Evolutionary conservation across 2,888 invertebrate species (phyloP).

Genomic region (Eulithis prunata): DNA sequence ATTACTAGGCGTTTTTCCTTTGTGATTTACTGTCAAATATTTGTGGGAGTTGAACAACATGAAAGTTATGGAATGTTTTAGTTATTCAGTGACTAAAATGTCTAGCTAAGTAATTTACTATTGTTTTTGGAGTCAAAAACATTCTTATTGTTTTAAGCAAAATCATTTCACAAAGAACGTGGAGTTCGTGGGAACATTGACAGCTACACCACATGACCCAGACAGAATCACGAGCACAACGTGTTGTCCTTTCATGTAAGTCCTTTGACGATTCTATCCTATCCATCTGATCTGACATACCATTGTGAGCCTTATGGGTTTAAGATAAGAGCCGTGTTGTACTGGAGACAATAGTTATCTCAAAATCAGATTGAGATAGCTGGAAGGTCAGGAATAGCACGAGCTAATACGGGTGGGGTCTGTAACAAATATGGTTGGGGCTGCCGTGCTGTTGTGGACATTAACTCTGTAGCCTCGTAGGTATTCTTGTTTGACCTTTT

Average conservation of each 20-base stretch:
- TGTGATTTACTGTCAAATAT: too few relatives aligned
- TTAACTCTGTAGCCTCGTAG: conserved; percentile 1
- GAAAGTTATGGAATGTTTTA: too few relatives aligned
- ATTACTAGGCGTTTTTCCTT: too few relatives aligned
- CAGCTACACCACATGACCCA: conserved; percentile 51
- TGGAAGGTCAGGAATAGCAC: conserved; percentile 75
- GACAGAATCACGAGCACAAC: conserved; percentile 69
- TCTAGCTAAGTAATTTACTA: background rate
- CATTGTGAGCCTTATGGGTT: conserved; percentile 51
- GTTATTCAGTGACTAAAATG: too few relatives aligned
- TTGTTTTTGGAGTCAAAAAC: too few relatives aligned
- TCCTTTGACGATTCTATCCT: conserved; percentile 73
- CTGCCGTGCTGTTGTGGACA: conserved; percentile 37
- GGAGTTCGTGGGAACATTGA: conserved; percentile 38
- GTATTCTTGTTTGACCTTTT: conserved; percentile 10
- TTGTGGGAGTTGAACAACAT: too few relatives aligned
- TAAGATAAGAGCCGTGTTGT: conserved; percentile 50
- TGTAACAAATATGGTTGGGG: conserved; percentile 62
- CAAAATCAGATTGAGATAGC: conserved; percentile 75
- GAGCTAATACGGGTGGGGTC: conserved; percentile 62
- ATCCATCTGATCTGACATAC: conserved; percentile 34
- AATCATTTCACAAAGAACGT: conserved; percentile 9
- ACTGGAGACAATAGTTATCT: conserved; percentile 78
- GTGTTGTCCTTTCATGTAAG: conserved; percentile 70
- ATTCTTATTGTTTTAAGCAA: too few relatives aligned